Percentiles rank a stretch among this genome's conserved stretches.
Evolutionary conservation across 2,888 invertebrate genomes (phyloP).

Genomic region (Agapetus fuscipes): DNA sequence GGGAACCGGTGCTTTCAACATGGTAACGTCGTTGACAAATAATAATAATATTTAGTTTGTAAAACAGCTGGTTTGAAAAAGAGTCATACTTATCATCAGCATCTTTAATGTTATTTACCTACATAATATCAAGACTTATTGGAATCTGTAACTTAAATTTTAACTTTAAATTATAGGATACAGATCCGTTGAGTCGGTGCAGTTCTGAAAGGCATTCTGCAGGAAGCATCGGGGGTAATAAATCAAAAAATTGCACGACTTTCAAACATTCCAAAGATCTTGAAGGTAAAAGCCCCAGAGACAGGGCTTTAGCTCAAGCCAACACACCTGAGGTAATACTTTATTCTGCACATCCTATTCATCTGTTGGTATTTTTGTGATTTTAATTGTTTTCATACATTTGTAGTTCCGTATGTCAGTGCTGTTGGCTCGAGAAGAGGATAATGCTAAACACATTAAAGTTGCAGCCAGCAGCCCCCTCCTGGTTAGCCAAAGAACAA

Average conservation of each 20-base stretch:
- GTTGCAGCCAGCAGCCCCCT: conserved; percentile 34
- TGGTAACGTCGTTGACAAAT: too few species aligned
- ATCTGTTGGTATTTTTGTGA: conserved; percentile 1
- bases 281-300: conserved; percentile 30
- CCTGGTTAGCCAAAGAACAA: conserved; percentile 28
- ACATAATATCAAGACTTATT: too few species aligned
- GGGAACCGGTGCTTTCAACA: too few species aligned
- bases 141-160: too few species aligned
- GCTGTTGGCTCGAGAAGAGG: conserved; percentile 53
- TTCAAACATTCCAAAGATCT: conserved; percentile 27
- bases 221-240: conserved; percentile 39
- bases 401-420: conserved; percentile 63
- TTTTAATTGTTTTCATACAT: conserved; percentile 1
- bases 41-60: too few species aligned
- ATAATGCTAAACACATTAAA: conserved; percentile 29
- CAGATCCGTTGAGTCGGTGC: conserved; percentile 56
- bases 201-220: conserved; percentile 45
- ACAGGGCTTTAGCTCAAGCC: conserved; percentile 27
- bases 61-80: too few species aligned
- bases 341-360: too few species aligned
- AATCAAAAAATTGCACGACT: conserved; percentile 29
- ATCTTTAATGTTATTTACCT: too few species aligned
- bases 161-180: too few species aligned
- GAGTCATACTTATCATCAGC: too few species aligned
- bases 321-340: conserved; percentile 44